phyloP scores from a whole-genome alignment of 2,888 invertebrate species.

The Eristalis intricaria region DNA sequence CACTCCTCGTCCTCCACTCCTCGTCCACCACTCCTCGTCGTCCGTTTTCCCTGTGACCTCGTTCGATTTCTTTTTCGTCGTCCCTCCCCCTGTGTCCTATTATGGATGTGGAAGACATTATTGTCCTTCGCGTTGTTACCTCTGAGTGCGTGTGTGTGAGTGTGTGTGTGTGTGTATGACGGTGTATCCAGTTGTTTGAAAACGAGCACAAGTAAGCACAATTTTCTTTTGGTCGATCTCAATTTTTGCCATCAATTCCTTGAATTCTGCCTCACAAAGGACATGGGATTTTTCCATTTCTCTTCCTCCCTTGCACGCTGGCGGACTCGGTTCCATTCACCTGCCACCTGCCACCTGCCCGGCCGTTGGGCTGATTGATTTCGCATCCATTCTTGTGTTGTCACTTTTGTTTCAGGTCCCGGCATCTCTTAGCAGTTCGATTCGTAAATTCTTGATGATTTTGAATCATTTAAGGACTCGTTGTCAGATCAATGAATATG shows the following conservation, averaged over 20 bases:
- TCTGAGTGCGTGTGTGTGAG: not conserved
- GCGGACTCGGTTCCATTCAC: not conserved
- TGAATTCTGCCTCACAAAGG: not conserved
- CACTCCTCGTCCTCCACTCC: not conserved
- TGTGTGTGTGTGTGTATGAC: not conserved
- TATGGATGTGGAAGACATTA: conserved; percentile 11
- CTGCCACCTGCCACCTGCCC: too few species aligned
- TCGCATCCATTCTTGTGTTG: not conserved
- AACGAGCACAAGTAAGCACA: conserved; percentile 1
- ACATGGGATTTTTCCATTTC: not conserved
- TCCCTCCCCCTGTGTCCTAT: not conserved
- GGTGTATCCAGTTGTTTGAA: not conserved
- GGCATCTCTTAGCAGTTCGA: too few species aligned
- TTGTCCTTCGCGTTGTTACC: conserved; percentile 2
- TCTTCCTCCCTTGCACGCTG: not conserved
- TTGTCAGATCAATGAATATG: too few species aligned
- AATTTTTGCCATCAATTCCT: conserved; percentile 27
- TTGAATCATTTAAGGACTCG: too few species aligned
- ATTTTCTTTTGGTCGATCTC: conserved; percentile 12
- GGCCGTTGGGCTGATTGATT: not conserved
- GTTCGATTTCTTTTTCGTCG: not conserved
- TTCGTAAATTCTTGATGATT: too few species aligned
- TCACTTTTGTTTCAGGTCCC: not conserved
- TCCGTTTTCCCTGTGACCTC: not conserved
- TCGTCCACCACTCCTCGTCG: not conserved